These are phyloP conservation scores for Cactoblastis cactorum DNA, from an alignment of 2,888 invertebrate species.

Conservation along the genomic window DNA sequence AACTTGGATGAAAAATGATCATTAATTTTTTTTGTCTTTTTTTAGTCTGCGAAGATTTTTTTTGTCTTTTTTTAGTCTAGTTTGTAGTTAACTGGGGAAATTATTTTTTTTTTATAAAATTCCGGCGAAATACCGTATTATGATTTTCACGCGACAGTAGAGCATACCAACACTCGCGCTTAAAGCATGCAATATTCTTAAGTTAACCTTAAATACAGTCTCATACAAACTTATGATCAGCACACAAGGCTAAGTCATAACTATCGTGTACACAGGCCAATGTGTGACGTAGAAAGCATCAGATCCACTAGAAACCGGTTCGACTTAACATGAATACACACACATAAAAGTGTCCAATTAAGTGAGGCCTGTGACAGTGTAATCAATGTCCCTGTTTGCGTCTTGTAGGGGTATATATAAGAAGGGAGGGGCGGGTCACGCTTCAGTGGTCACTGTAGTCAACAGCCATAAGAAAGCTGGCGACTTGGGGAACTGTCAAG, in stretches of 20 bases:
- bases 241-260: conserved; percentile 45
- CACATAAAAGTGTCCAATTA: conserved; percentile 67
- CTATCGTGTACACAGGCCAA: conserved; percentile 56
- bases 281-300: conserved; percentile 71
- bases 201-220: conserved; percentile 69
- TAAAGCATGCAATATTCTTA: too few relatives aligned
- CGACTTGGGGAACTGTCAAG: conserved; percentile 55
- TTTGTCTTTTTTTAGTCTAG: too few relatives aligned
- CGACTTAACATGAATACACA: conserved; percentile 65
- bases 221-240: conserved; percentile 55
- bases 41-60: too few relatives aligned
- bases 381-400: conserved; percentile 49
- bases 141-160: too few relatives aligned
- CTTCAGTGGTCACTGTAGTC: conserved; percentile 50
- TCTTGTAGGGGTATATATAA: conserved; percentile 35
- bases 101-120: too few relatives aligned
- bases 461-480: conserved; percentile 68
- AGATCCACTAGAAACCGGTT: conserved; percentile 67
- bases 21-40: too few relatives aligned
- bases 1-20: too few relatives aligned
- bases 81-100: too few relatives aligned
- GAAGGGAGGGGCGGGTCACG: conserved; percentile 48
- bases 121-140: too few relatives aligned
- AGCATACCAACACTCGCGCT: too few relatives aligned
- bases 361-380: conserved; percentile 62